These are phyloP conservation scores for Callorhinus ursinus DNA, from an alignment of 2,113 vertebrate genomes.

Conservation along the genomic window DNA sequence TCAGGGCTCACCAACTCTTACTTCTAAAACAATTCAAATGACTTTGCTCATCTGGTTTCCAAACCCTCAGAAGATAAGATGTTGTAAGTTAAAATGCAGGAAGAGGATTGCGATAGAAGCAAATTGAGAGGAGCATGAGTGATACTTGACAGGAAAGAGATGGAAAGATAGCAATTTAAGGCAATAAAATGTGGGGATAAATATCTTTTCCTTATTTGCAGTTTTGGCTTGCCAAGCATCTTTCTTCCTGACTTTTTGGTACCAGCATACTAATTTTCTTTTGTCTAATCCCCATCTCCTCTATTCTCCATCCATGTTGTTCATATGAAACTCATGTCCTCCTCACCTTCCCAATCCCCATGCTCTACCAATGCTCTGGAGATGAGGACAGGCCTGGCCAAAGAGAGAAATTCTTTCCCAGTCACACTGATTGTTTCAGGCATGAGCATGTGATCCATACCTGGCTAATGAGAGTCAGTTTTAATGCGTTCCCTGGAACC, in stretches of 20 bases:
- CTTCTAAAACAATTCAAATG: neutral
- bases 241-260: neutral
- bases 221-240: neutral
- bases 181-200: neutral
- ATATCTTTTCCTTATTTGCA: neutral
- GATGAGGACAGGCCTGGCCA: neutral
- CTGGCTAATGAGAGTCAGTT: neutral
- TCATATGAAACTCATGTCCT: neutral
- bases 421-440: neutral
- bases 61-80: neutral
- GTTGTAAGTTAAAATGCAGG: neutral
- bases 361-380: neutral
- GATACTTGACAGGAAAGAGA: neutral
- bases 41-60: neutral
- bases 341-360: neutral
- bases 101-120: neutral
- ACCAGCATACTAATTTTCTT: neutral
- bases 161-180: neutral
- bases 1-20: neutral
- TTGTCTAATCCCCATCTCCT: neutral
- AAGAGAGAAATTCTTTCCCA: neutral
- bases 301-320: neutral
- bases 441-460: neutral
- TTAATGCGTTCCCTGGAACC: neutral
- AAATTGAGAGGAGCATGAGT: neutral